phyloP scores from a whole-genome alignment of 2,888 invertebrate species.

The Leptura quadrifasciata region DNA sequence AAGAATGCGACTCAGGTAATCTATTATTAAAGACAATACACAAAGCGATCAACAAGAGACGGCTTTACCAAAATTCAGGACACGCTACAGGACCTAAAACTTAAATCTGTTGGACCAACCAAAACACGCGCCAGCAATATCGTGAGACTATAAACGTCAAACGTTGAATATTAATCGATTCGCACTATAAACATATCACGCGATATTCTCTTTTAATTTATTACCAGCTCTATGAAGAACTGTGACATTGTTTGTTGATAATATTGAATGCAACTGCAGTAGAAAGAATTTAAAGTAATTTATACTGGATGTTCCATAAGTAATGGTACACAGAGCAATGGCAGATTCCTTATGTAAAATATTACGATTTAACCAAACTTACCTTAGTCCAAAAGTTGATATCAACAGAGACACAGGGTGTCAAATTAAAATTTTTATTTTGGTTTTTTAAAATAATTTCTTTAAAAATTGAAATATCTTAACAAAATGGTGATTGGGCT shows the following conservation, averaged over 20 bases:
- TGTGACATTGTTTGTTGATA: conserved; percentile 37
- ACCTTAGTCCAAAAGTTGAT: no score
- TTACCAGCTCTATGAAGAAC: conserved; percentile 46
- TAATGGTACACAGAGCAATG: no score
- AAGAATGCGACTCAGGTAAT: conserved; percentile 65
- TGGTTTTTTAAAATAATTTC: no score
- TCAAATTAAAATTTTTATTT: no score
- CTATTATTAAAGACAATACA: conserved; percentile 63
- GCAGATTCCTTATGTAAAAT: no score
- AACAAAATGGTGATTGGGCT: no score
- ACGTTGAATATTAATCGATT: conserved; percentile 60
- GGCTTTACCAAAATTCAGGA: conserved; percentile 49
- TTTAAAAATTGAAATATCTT: no score
- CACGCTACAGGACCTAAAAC: conserved; percentile 43
- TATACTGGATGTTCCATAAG: not conserved
- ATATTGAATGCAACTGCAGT: no score
- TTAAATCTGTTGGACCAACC: conserved; percentile 50
- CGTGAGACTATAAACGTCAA: conserved; percentile 51
- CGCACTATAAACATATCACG: conserved; percentile 57
- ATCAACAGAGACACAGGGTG: no score
- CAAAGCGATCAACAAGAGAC: conserved; percentile 46
- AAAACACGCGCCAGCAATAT: conserved; percentile 41
- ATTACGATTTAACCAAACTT: no score
- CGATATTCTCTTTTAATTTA: conserved; percentile 56
- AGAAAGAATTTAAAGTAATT: not conserved